Evolutionary conservation across 1,140 invertebrate genomes (phyloP).

Genomic region (Matsumurasca onukii): DNA sequence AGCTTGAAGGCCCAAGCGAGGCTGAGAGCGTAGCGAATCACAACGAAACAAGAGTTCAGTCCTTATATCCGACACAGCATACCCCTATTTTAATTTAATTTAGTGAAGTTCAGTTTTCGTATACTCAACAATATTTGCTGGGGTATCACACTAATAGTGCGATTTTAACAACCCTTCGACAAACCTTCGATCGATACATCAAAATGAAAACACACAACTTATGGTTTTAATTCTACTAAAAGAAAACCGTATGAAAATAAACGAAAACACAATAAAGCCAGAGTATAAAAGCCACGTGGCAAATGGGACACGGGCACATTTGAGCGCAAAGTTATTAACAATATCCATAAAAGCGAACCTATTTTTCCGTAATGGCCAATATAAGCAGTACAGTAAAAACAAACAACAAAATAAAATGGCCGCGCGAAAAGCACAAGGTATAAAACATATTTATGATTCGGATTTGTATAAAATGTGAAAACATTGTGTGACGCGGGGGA

Average conservation of each 20-base stretch:
- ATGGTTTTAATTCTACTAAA: slow-evolving; percentile 13
- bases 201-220: too few relatives aligned
- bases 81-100: too few relatives aligned
- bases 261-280: background rate
- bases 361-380: slow-evolving; percentile 10
- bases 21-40: too few relatives aligned
- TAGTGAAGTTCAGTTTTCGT: too few relatives aligned
- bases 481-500: background rate
- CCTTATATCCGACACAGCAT: too few relatives aligned
- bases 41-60: too few relatives aligned
- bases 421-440: background rate
- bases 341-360: slow-evolving; percentile 19
- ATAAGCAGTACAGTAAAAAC: slow-evolving; percentile 9
- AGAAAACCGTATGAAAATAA: slow-evolving; percentile 4
- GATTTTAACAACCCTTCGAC: too few relatives aligned
- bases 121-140: too few relatives aligned
- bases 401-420: slow-evolving; percentile 7
- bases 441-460: slow-evolving; percentile 24
- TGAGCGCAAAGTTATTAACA: slow-evolving; percentile 13
- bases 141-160: too few relatives aligned
- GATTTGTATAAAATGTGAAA: background rate
- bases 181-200: too few relatives aligned
- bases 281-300: background rate
- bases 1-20: too few relatives aligned
- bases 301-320: background rate